Base-by-base conservation (phyloP, 2,113 vertebrate species). In the Colossoma macropomum region DNA sequence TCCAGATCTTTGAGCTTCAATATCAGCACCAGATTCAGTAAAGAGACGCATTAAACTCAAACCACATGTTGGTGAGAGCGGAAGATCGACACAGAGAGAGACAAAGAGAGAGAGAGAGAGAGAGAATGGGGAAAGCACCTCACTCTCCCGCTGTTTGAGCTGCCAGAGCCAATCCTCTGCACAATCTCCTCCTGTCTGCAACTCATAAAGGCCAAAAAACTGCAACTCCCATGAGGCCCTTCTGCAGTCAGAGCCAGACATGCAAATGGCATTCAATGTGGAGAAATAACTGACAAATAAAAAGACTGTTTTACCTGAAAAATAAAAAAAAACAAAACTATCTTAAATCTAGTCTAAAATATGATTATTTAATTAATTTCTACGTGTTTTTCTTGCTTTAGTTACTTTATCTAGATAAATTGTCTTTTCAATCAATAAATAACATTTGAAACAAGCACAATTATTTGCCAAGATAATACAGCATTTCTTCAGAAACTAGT, bases 201-300 rank as follows among this genome's bases (percentile, higher is more conserved):
- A 75, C 66, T 79, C 75, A 73, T 84, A 84, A 84, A 65, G 59
- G 17, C 54, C 62, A 75, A 84, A 60, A 72, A 72, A 84, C 82
- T 79, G 68, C 82, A 79, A 72, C 72, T 84, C 82, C 82, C 82
- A 79, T 38, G 77, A 84, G 82, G 21, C 75, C 72, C 59, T 60
- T 54, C 75, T 52, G 27, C 75, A 84, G 68, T 32, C 66, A 48
- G n/a, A n/a, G 25, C 34, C 10, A 82, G 73, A 52, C 76, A 52
- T 25, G 60, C 25, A 56, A 1, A 62, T 17, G 48, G 48, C 4
- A 50, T 13, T 8, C 10, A 50, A 50, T 38, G 48, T 8, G 1
- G 48, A 50, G 48, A 38, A 38, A 38, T 38, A 7, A 38, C 34
- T 7, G 7, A 7, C 7, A 38, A 38, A 38, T 38, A 38, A 38